These are phyloP conservation scores for Alentia gelatinosa DNA, from an alignment of 2,888 invertebrate species.

Conservation along the genomic window DNA sequence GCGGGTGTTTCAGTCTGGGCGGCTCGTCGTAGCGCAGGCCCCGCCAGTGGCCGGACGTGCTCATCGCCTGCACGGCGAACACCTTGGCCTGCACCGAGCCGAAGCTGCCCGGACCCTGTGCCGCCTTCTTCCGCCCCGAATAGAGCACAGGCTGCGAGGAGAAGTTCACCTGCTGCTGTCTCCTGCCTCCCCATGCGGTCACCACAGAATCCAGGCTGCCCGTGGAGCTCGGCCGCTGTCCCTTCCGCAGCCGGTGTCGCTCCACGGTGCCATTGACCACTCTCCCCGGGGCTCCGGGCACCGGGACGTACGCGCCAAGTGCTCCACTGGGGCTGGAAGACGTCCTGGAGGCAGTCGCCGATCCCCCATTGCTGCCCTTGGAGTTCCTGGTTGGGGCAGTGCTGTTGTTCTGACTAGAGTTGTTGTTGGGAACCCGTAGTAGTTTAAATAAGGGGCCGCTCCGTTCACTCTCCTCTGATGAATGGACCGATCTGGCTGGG, in stretches of 20 bases:
- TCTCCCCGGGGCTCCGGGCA: not conserved
- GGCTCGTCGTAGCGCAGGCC: not conserved
- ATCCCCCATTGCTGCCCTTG: not conserved
- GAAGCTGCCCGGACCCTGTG: not conserved
- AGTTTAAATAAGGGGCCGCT: not conserved
- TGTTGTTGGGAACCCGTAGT: not conserved
- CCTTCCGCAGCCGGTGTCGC: not conserved
- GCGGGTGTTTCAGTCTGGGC: not conserved
- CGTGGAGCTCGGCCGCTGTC: not conserved
- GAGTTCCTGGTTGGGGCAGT: no score
- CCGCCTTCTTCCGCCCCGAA: not conserved
- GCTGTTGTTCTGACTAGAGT: no score
- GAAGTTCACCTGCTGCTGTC: not conserved
- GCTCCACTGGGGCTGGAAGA: not conserved
- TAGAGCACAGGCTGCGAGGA: not conserved
- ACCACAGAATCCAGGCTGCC: not conserved
- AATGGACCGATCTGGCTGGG: not conserved
- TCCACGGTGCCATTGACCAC: not conserved
- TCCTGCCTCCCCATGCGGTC: no score
- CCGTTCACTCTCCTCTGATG: not conserved
- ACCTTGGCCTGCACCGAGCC: not conserved
- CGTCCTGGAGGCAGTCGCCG: not conserved
- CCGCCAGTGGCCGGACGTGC: not conserved
- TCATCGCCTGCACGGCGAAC: not conserved
- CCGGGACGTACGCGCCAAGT: not conserved